phyloP scores from a whole-genome alignment of 2,888 invertebrate genomes.

The Dynastes tityus region DNA sequence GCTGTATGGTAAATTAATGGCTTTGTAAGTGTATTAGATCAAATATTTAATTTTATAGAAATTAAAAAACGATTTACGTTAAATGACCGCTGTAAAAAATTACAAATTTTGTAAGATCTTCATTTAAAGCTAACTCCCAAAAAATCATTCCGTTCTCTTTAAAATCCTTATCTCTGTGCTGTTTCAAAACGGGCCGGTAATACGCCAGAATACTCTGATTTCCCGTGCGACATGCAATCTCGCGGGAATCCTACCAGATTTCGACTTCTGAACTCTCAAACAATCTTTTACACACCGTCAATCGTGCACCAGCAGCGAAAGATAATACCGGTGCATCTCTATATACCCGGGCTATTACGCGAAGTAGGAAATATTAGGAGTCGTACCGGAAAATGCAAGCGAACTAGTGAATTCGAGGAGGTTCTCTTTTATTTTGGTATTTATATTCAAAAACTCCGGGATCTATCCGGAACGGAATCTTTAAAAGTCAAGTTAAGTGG shows the following conservation, averaged over 20 bases:
- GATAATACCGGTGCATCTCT: neutral
- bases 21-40: too few species aligned
- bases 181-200: slow-evolving; percentile 59
- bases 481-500: neutral
- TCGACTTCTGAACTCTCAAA: slow-evolving; percentile 49
- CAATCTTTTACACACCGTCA: slow-evolving; percentile 7
- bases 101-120: too few species aligned
- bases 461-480: neutral
- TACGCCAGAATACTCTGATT: slow-evolving; percentile 59
- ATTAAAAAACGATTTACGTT: too few species aligned
- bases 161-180: too few species aligned
- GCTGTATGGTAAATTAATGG: too few species aligned
- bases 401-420: neutral
- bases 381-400: neutral
- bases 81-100: too few species aligned
- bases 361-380: slow-evolving; percentile 23
- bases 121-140: too few species aligned
- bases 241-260: slow-evolving; percentile 57
- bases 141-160: too few species aligned
- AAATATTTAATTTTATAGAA: too few species aligned
- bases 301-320: neutral
- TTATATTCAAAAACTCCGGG: neutral
- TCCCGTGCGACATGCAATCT: slow-evolving; percentile 61
- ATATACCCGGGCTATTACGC: neutral
- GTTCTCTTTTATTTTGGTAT: neutral